Conservation (phyloP, 2,797 vertebrate species). For the Limnodromus scolopaceus region DNA sequence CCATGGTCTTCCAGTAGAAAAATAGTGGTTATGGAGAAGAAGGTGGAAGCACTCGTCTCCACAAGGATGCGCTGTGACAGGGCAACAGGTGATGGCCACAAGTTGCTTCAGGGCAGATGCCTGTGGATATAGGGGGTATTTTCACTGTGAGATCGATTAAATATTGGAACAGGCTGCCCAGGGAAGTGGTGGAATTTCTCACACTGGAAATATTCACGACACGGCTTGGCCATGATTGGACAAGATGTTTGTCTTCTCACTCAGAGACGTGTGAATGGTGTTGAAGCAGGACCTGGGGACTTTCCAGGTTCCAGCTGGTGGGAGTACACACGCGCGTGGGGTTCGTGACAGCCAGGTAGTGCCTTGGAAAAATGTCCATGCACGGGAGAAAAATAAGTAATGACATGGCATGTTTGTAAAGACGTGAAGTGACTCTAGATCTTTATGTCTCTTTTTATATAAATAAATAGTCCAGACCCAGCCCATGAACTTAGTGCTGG, state of each 20-base stretch:
- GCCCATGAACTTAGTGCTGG: not conserved
- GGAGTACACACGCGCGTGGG: not conserved
- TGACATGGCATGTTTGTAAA: not conserved
- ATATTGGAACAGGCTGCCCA: not conserved
- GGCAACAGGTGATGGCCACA: not conserved
- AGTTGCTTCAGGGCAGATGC: not conserved
- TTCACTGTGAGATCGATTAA: accelerated
- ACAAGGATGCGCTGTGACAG: not conserved
- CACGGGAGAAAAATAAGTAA: not conserved
- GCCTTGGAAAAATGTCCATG: not conserved
- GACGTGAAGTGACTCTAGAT: not conserved
- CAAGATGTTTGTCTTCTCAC: not conserved
- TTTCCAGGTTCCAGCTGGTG: not conserved
- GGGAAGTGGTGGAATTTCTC: not conserved
- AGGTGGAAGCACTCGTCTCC: not conserved
- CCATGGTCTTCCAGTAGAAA: not conserved
- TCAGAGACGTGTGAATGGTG: not conserved
- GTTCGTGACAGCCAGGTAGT: not conserved
- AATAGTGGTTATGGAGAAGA: not conserved
- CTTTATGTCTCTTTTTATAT: not conserved
- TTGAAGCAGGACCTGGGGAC: not conserved
- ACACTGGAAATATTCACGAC: accelerated
- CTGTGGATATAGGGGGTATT: not conserved
- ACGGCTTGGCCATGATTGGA: not conserved
- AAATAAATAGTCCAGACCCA: not conserved